Percentiles rank a stretch among this genome's conserved stretches.
These are phyloP conservation scores for Mirza zaza DNA, from an alignment of 2,113 vertebrate species.

Conservation along the genomic window DNA sequence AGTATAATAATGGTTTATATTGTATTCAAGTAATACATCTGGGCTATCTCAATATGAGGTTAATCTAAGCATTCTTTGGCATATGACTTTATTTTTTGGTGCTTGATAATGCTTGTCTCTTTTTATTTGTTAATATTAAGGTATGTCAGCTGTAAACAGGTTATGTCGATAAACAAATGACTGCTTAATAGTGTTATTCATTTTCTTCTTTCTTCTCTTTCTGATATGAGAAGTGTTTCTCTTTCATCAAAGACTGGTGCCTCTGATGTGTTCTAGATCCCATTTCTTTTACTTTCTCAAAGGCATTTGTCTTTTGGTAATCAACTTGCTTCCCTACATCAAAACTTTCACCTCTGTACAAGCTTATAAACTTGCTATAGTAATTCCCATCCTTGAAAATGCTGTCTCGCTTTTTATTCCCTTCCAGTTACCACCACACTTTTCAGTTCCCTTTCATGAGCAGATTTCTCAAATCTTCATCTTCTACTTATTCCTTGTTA, in stretches of 20 bases:
- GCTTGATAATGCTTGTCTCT: neutral
- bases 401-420: neutral
- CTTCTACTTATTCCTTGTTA: neutral
- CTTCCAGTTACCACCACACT: neutral
- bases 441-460: neutral
- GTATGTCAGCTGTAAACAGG: neutral
- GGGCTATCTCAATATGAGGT: neutral
- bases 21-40: neutral
- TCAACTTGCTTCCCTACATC: neutral
- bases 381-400: neutral
- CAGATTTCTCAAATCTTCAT: neutral
- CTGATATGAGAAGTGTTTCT: neutral
- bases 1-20: neutral
- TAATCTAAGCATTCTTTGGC: neutral
- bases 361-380: neutral
- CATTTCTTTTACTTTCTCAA: neutral
- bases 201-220: neutral
- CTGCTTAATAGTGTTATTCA: neutral
- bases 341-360: neutral
- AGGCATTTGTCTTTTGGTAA: neutral
- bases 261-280: neutral
- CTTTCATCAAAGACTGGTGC: neutral
- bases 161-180: neutral
- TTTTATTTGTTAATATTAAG: neutral
- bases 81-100: neutral